Evolutionary conservation across 1,140 invertebrate species (phyloP), one percentile per base, ranked within the genome.

Genomic region (Orius laevigatus): DNA sequence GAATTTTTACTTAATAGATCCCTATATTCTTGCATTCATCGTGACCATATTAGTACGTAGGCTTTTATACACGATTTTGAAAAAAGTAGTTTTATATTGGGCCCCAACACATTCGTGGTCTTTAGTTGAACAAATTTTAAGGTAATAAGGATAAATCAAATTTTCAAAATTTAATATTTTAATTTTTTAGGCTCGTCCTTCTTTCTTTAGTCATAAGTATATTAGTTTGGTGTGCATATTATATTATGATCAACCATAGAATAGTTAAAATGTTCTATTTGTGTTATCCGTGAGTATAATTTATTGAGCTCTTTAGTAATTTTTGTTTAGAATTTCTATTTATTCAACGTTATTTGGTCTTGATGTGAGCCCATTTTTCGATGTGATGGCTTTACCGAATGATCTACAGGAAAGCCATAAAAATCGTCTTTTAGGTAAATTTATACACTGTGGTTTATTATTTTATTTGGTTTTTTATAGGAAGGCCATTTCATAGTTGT

Each of bases 1-100:
- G 91, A 94, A 95, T 68, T 90, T 93, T 64, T 88, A 96, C 63
- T 67, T 95, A 40, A 93, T 97, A 60, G 89, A 96, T 64, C 75
- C 76, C 9, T 79, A 93, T 63, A 64, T 95, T 18, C 70, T 91
- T 19, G 66, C 76, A 53, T 86, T 95, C 59, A 84, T 94, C 54
- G 64, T 79, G 49, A 73, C 86, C 11, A 70, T 93, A 52, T 68
- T 92, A 55, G 73, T 76, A 18, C 68, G 86, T 52, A 72, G 90
- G 61, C 70, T 95, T 41, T 61, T 91, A 18, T 83, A 84, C 61
- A 75, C 71, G 51, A 64, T 79, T 52, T 59, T 79, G 41, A 68
- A 71, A 50, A 38, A 38, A 43, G 36, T 45, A 46, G 46, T 53
- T 42, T 16, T 58, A 33, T 12, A 25, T 11, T 55, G 54, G 52